Conservation (phyloP, 2,113 vertebrate species). For the Murina feae region DNA sequence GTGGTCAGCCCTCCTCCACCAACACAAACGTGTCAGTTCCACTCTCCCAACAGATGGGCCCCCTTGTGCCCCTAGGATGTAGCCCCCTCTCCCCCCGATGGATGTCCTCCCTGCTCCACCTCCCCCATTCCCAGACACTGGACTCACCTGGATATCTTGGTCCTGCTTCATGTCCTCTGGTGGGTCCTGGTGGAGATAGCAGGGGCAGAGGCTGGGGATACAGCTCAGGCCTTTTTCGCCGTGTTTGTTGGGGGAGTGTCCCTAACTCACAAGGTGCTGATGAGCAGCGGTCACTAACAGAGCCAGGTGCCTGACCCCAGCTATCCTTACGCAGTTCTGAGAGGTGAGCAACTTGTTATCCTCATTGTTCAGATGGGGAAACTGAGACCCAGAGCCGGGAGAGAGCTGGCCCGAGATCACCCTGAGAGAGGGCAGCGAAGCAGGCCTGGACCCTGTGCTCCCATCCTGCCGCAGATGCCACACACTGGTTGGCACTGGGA, state of each 20-base stretch:
- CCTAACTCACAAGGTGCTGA: not conserved
- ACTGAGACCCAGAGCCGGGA: not conserved
- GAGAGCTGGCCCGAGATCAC: not conserved
- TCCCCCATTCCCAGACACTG: not conserved
- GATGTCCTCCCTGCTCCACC: not conserved
- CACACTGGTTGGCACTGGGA: not conserved
- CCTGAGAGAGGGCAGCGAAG: accelerated
- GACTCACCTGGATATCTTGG: constrained; percentile 73
- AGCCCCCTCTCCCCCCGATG: not conserved
- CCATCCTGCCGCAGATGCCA: not conserved
- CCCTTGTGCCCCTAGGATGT: not conserved
- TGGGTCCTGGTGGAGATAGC: constrained; percentile 58
- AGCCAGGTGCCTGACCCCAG: not conserved
- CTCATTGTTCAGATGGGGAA: not conserved
- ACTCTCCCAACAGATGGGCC: not conserved
- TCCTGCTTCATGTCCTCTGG: constrained; percentile 68
- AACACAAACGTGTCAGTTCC: not conserved
- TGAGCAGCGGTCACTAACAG: not conserved
- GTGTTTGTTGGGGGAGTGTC: not conserved
- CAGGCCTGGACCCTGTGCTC: no score
- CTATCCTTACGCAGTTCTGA: not conserved
- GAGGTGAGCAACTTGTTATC: not conserved
- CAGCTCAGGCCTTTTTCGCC: not conserved
- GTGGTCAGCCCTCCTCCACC: not conserved
- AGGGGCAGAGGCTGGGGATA: not conserved